phyloP scores from a whole-genome alignment of 2,113 vertebrate species.

The Xiphophorus hellerii region DNA sequence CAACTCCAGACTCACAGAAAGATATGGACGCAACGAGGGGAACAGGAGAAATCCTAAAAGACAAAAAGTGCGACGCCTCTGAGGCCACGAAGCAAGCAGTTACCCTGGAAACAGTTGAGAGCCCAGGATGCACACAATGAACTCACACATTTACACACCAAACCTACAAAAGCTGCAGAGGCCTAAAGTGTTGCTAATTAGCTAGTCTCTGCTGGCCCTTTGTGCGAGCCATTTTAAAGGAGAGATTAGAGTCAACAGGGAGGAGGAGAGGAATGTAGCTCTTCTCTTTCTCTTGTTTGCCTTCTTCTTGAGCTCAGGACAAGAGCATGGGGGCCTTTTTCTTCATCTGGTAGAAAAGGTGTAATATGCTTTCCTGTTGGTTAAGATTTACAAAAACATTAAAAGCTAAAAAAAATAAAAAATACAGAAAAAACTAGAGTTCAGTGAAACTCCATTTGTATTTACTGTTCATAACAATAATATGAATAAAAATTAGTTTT shows the following conservation, averaged over 20 bases:
- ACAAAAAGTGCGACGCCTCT: constrained; percentile 72
- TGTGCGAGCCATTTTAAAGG: constrained; percentile 81
- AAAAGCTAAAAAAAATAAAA: neutral
- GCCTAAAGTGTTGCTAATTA: constrained; percentile 86
- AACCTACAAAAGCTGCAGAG: constrained; percentile 76
- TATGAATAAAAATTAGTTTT: no score
- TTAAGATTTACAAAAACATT: constrained; percentile 13
- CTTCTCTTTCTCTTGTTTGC: constrained; percentile 53
- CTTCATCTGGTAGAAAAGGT: constrained; percentile 37
- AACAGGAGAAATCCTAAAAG: constrained; percentile 49
- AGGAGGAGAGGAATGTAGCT: constrained; percentile 73
- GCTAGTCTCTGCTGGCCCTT: constrained; percentile 78
- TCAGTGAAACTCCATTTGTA: neutral
- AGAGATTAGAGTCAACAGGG: constrained; percentile 84
- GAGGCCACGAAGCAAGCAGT: constrained; percentile 74
- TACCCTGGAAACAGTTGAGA: constrained; percentile 82
- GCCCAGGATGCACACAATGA: constrained; percentile 69
- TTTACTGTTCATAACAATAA: no score
- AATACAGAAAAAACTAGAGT: neutral
- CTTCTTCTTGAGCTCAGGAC: constrained; percentile 41
- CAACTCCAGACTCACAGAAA: constrained; percentile 24
- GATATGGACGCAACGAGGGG: constrained; percentile 49
- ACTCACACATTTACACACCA: constrained; percentile 54
- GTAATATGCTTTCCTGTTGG: constrained; percentile 42
- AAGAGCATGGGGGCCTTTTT: constrained; percentile 16